Base-by-base conservation (phyloP, 2,888 invertebrate species). In the Asteroscopus sphinx region DNA sequence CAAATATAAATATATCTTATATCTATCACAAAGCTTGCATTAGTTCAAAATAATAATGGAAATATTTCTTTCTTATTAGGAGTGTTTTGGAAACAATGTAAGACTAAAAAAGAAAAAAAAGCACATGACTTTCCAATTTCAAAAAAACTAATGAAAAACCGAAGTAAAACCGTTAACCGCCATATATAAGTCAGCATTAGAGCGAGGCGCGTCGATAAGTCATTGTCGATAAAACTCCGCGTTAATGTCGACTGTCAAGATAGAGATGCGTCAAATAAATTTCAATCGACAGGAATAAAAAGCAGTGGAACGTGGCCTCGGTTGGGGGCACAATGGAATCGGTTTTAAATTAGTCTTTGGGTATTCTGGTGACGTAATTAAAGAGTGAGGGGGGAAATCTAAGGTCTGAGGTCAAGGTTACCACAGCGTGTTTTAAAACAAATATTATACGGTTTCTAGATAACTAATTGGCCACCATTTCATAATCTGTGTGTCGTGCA, bases 201-300 rank as follows among this genome's bases (percentile, higher is more conserved):
- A 55, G 60, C 12, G 28, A 37, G 17, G 40, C 33, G 30, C 30
- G 32, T 51, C 55, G 62, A 58, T 58, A 73, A 63, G 46, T 57
- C 58, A 48, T 35, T 60, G 65, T 77, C 76, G 72, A 75, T 71
- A 72, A 73, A 77, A 75, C 68, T 68, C 47, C 44, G 65, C 58
- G 68, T 74, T 74, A 78, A 77, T 74, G 73, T 73, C 61, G 62
- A 53, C 68, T 51, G 64, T 66, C 65, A 53, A 71, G 73, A 75
- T 60, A 62, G 64, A 68, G 62, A 57, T 67, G 66, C 74, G 77
- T 79, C 80, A 79, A 79, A 81, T 80, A 77, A 80, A 82, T 82
- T 80, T 79, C 73, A 77, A 80, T 80, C 65, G 74, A 67, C 49
- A 58, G 64, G 69, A 77, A 78, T 75, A 76, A 78, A 80, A 78